Percentiles rank a stretch among this genome's conserved stretches.
Conservation (phyloP, 2,797 vertebrate genomes). For the Typhlichthys eigenmanni region DNA sequence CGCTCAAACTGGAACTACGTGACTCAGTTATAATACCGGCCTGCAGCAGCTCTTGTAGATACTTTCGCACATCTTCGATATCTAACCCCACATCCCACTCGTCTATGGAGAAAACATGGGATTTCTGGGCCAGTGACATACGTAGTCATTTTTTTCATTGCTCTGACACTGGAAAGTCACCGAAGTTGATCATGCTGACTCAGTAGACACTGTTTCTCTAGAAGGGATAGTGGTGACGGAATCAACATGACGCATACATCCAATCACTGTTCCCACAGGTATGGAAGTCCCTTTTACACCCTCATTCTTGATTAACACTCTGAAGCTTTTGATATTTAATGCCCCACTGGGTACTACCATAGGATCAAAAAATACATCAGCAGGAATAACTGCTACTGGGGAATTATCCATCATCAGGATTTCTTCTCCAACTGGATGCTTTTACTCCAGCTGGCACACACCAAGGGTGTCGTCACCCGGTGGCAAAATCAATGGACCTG, state of each 20-base stretch:
- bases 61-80: too few species aligned
- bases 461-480: not conserved
- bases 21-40: too few species aligned
- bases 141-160: slow-evolving; percentile 17
- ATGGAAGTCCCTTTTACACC: slow-evolving; percentile 4
- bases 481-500: slow-evolving; percentile 10
- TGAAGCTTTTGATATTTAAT: slow-evolving; percentile 2
- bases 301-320: slow-evolving; percentile 14
- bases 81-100: slow-evolving; percentile 1
- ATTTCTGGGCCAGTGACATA: slow-evolving; percentile 15
- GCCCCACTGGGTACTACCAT: slow-evolving; percentile 5
- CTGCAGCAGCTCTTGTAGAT: too few species aligned
- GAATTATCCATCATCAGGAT: slow-evolving; percentile 16
- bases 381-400: slow-evolving; percentile 1
- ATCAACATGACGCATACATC: not conserved
- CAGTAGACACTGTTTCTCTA: not conserved
- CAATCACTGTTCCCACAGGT: slow-evolving; percentile 15
- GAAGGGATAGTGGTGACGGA: not conserved
- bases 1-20: too few species aligned
- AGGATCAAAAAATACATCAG: slow-evolving; percentile 20
- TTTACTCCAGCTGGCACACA: slow-evolving; percentile 10
- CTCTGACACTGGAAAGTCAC: slow-evolving; percentile 16
- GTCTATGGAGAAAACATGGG: slow-evolving; percentile 13
- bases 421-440: not conserved
- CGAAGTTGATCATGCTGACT: slow-evolving; percentile 5